Percentiles rank a stretch among this genome's conserved stretches.
phyloP scores from a whole-genome alignment of 2,113 vertebrate species.

The Channa argus region DNA sequence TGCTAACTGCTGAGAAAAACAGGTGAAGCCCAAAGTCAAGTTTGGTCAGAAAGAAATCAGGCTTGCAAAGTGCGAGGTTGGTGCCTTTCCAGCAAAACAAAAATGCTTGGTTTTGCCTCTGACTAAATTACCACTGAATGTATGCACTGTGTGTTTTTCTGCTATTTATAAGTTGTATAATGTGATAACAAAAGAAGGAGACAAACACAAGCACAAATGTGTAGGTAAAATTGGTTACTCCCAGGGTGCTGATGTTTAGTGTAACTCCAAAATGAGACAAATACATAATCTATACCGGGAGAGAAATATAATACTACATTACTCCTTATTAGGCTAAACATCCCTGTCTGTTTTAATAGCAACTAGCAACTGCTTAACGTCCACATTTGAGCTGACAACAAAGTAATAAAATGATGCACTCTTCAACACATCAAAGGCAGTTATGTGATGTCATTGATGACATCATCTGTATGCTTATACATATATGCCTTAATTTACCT shows the following conservation, averaged over 20 bases:
- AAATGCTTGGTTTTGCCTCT: background rate
- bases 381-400: too few relatives aligned
- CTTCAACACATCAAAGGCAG: too few relatives aligned
- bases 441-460: too few relatives aligned
- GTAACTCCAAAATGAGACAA: conserved; percentile 1
- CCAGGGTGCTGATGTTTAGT: background rate
- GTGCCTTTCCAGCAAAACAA: conserved; percentile 19
- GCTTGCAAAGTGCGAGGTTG: conserved; percentile 36
- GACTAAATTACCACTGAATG: conserved; percentile 13
- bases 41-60: conserved; percentile 49
- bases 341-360: conserved; percentile 8
- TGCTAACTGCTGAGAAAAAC: conserved; percentile 74
- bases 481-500: too few relatives aligned
- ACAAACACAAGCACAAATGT: conserved; percentile 40
- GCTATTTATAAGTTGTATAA: conserved; percentile 9
- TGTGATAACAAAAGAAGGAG: conserved; percentile 48
- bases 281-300: background rate
- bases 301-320: background rate
- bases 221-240: background rate
- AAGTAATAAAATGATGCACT: too few relatives aligned
- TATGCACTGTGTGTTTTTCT: background rate
- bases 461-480: too few relatives aligned
- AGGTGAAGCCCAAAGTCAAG: conserved; percentile 73
- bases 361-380: background rate
- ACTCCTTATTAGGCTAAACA: conserved; percentile 5